A percentile compares a stretch with the other conserved stretches of the same genome.
These are phyloP conservation scores for Diploptera punctata DNA, from an alignment of 2,888 invertebrate genomes.

Conservation along the genomic window DNA sequence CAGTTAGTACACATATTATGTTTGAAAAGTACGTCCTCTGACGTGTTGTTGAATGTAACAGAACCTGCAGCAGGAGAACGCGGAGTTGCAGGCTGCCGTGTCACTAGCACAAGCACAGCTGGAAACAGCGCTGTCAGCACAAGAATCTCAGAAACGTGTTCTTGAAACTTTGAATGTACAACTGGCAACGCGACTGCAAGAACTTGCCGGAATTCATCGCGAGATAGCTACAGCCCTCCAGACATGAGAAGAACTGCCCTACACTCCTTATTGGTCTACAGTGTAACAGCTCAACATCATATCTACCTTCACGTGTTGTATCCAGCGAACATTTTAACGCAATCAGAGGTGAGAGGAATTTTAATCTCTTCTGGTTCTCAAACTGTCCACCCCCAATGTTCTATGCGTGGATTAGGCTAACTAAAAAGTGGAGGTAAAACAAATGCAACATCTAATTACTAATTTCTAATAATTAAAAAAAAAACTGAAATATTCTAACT, in stretches of 20 bases:
- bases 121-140: constrained; percentile 78
- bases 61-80: constrained; percentile 68
- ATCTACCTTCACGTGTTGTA: neutral
- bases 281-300: constrained; percentile 32
- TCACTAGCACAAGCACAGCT: constrained; percentile 80
- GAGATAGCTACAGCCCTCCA: constrained; percentile 83
- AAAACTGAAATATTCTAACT: too few species aligned
- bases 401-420: too few species aligned
- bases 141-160: constrained; percentile 82
- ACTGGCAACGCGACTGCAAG: constrained; percentile 79
- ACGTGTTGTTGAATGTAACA: too few species aligned
- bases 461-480: too few species aligned
- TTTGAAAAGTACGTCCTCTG: too few species aligned
- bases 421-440: too few species aligned
- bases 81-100: constrained; percentile 69
- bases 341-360: neutral
- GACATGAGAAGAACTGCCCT: constrained; percentile 61
- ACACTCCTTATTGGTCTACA: constrained; percentile 35
- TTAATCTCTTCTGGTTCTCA: too few species aligned
- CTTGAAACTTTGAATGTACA: constrained; percentile 83
- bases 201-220: constrained; percentile 81
- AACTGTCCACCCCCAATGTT: too few species aligned
- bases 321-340: neutral
- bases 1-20: too few species aligned
- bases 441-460: too few species aligned